phyloP scores from a whole-genome alignment of 1,140 invertebrate genomes.

The Hirudo medicinalis region DNA sequence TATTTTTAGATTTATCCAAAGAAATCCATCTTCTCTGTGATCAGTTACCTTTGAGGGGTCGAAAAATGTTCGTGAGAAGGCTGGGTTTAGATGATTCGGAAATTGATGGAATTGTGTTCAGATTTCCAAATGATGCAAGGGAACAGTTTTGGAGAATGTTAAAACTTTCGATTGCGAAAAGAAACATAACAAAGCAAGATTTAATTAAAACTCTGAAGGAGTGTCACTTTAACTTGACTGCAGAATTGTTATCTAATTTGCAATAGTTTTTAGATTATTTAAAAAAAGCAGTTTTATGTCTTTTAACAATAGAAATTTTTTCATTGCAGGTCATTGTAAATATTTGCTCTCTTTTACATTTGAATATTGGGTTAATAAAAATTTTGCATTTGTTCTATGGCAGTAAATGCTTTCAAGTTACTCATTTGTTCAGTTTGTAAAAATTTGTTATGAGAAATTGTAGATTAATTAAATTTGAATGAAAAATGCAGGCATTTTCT shows the following conservation, averaged over 20 bases:
- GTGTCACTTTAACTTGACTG: background rate
- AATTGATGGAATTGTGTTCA: slow-evolving; percentile 4
- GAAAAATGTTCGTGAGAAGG: slow-evolving; percentile 2
- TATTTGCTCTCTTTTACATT: too few species aligned
- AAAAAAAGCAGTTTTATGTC: too few species aligned
- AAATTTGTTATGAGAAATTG: too few species aligned
- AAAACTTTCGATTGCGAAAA: background rate
- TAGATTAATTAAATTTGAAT: too few species aligned
- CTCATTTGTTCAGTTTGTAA: too few species aligned
- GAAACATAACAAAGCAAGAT: background rate
- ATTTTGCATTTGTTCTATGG: too few species aligned
- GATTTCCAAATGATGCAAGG: background rate
- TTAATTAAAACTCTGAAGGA: background rate
- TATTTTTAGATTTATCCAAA: background rate
- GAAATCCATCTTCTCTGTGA: background rate
- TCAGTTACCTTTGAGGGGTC: background rate
- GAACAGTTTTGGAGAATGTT: background rate
- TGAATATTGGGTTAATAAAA: too few species aligned
- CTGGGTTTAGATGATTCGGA: background rate
- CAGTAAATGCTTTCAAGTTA: too few species aligned
- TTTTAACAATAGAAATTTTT: too few species aligned
- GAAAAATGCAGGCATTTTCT: too few species aligned
- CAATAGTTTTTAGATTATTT: too few species aligned
- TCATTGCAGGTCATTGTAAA: too few species aligned
- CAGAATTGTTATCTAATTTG: background rate